Evolutionary conservation across 2,888 invertebrate genomes (phyloP), one percentile per base, ranked within the genome.

Genomic region (Prosopocoilus inquinatus): DNA sequence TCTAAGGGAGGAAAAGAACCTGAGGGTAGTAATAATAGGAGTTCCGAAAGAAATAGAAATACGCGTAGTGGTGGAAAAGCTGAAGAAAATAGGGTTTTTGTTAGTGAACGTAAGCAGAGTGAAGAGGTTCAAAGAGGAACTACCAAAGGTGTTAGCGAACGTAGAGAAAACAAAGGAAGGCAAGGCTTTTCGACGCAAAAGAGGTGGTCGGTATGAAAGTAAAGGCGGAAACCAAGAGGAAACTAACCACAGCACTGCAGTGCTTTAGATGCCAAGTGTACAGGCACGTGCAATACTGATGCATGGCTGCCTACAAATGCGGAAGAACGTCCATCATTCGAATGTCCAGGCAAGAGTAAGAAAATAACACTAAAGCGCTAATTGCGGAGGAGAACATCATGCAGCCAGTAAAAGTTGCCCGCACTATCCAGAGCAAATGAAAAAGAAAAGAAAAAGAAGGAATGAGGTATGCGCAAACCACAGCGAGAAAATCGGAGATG

Each of bases 211-310:
- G 9, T 2, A 43, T 50, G 9, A 12, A 9, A 28, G 33, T 50
- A 15, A 41, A 12, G 1, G 32, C 34, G 1, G 50, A 50, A 43
- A 9, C 50, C 3, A 28, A 43, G 12, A 16, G 33, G 12, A 41
- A 33, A 28, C 9, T 12, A 11, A 20, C 50, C 1, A 11, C 28
- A 9, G 12, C 41, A 7, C 28, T 11, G 1, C 50, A 43, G 43
- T 50, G 50, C 9, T 43, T 43, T 9, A 7, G 50, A 9, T 50
- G 50, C 33, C 50, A 50, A 16, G 7, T 33, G 41, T 50, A 12
- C 43, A 32, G 50, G 7, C 50, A 50, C 50, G 20, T 41, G 7
- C 43, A 41, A 15, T 11, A 20, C 4, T 3, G 43, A 43, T 50
- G 50, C 33, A 41, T 32, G 2, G 41, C 50, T n/a, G 15, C n/a